phyloP scores from a whole-genome alignment of 1,140 invertebrate genomes.

The Zophobas morio region DNA sequence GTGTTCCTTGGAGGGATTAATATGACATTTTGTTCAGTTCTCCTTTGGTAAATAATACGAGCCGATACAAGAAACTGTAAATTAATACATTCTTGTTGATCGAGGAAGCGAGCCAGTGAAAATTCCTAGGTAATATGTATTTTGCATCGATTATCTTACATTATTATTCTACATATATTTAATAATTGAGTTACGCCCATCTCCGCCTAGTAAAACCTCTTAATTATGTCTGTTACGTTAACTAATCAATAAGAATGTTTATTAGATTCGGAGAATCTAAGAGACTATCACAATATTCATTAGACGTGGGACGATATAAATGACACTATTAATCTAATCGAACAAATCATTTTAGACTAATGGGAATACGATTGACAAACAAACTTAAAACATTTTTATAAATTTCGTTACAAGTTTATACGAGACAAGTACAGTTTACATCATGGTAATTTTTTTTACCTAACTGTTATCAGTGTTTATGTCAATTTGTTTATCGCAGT shows the following conservation, averaged over 20 bases:
- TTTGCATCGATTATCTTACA: background rate
- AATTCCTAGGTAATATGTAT: background rate
- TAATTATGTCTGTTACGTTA: conserved; percentile 7
- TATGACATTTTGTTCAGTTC: too few relatives aligned
- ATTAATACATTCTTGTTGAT: background rate
- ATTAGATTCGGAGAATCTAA: conserved; percentile 21
- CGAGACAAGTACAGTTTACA: too few relatives aligned
- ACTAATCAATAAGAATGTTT: conserved; percentile 21
- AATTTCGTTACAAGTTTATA: too few relatives aligned
- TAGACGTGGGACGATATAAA: conserved; percentile 16
- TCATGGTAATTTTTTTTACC: too few relatives aligned
- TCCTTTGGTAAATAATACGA: too few relatives aligned
- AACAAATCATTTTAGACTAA: conserved; percentile 22
- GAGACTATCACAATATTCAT: conserved; percentile 8
- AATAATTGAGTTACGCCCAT: conserved; percentile 30
- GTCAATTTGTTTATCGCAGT: too few relatives aligned
- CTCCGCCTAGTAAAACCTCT: conserved; percentile 35
- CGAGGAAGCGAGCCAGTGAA: too few relatives aligned
- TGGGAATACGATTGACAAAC: background rate
- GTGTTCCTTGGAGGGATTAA: too few relatives aligned
- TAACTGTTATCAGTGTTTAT: too few relatives aligned
- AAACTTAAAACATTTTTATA: too few relatives aligned
- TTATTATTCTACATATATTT: conserved; percentile 7
- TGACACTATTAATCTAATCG: background rate
- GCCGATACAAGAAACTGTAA: background rate